A percentile compares a stretch with the other conserved stretches of the same genome.
These are phyloP conservation scores for Ormyrus labotus DNA, from an alignment of 2,888 invertebrate genomes.

Conservation along the genomic window DNA sequence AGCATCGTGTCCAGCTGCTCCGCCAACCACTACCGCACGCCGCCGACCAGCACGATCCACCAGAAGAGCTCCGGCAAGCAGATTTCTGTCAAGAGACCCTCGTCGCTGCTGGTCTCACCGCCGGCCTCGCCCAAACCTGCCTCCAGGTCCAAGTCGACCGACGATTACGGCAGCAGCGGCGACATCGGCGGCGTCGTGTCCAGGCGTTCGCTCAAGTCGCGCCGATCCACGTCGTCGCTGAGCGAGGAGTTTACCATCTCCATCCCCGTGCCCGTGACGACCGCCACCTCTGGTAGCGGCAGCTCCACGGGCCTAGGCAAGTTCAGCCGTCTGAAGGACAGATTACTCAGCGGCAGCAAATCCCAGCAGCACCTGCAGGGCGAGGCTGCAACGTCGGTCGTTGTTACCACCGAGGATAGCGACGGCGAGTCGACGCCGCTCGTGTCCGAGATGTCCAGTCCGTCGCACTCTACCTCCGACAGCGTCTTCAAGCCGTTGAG, in stretches of 20 bases:
- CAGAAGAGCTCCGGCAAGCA: slow-evolving; percentile 16
- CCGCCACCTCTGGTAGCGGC: not conserved
- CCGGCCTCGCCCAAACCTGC: slow-evolving; percentile 70
- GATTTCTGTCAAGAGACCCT: slow-evolving; percentile 58
- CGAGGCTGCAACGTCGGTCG: slow-evolving; percentile 27
- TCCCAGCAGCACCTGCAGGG: slow-evolving; percentile 10
- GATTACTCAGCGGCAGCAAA: slow-evolving; percentile 58
- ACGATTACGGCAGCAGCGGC: slow-evolving; percentile 51
- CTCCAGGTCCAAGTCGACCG: slow-evolving; percentile 69
- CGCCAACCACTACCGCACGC: slow-evolving; percentile 50
- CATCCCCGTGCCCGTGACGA: slow-evolving; percentile 61
- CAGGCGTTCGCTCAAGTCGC: slow-evolving; percentile 22
- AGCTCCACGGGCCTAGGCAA: slow-evolving; percentile 61
- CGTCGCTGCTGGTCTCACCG: slow-evolving; percentile 68
- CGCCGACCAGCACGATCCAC: slow-evolving; percentile 8
- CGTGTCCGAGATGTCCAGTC: slow-evolving; percentile 77
- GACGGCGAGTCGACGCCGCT: slow-evolving; percentile 85
- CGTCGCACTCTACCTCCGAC: slow-evolving; percentile 61
- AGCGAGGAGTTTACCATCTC: slow-evolving; percentile 62
- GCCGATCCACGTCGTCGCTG: slow-evolving; percentile 53
- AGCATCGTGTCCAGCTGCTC: slow-evolving; percentile 67
- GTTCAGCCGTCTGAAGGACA: slow-evolving; percentile 65
- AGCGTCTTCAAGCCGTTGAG: slow-evolving; percentile 64
- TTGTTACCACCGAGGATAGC: slow-evolving; percentile 69
- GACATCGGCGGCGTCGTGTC: slow-evolving; percentile 6